Conservation (phyloP, 1,140 invertebrate species). For the Drosophila kohkoa region DNA sequence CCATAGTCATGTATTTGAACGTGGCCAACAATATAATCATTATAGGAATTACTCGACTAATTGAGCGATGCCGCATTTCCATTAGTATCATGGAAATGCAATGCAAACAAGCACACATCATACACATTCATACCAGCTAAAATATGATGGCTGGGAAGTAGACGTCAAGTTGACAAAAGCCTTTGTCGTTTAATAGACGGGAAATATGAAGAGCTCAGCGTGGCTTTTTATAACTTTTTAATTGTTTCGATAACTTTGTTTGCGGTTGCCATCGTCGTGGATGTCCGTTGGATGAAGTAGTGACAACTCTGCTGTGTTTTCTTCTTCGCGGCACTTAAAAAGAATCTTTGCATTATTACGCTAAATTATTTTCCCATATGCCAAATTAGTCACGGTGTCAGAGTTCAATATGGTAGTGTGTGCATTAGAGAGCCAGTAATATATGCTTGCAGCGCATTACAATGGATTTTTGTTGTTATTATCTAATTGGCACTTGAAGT, state of each 20-base stretch:
- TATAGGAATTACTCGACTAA: background rate
- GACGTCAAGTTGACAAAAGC: background rate
- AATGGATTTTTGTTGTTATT: slow-evolving; percentile 61
- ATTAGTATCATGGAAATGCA: slow-evolving; percentile 7
- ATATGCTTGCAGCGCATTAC: slow-evolving; percentile 19
- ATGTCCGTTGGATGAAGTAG: slow-evolving; percentile 4
- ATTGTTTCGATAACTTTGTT: slow-evolving; percentile 62
- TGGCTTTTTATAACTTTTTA: slow-evolving; percentile 59
- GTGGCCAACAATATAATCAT: background rate
- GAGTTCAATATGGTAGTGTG: slow-evolving; percentile 26
- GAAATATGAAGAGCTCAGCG: slow-evolving; percentile 23
- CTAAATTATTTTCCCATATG: slow-evolving; percentile 52
- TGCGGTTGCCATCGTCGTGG: slow-evolving; percentile 25
- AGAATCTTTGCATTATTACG: slow-evolving; percentile 17
- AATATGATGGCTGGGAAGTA: background rate
- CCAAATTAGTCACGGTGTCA: slow-evolving; percentile 42
- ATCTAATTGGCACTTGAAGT: slow-evolving; percentile 60
- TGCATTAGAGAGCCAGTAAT: slow-evolving; percentile 20
- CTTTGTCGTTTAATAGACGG: slow-evolving; percentile 12
- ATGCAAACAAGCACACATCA: background rate
- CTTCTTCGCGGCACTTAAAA: slow-evolving; percentile 1
- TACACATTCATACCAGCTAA: background rate
- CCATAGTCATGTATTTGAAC: background rate
- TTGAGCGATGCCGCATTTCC: background rate
- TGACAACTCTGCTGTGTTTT: slow-evolving; percentile 1